Percentiles rank a stretch among this genome's conserved stretches.
These are phyloP conservation scores for Dolichomitus sp. DNA, from an alignment of 2,888 invertebrate species.

Conservation along the genomic window DNA sequence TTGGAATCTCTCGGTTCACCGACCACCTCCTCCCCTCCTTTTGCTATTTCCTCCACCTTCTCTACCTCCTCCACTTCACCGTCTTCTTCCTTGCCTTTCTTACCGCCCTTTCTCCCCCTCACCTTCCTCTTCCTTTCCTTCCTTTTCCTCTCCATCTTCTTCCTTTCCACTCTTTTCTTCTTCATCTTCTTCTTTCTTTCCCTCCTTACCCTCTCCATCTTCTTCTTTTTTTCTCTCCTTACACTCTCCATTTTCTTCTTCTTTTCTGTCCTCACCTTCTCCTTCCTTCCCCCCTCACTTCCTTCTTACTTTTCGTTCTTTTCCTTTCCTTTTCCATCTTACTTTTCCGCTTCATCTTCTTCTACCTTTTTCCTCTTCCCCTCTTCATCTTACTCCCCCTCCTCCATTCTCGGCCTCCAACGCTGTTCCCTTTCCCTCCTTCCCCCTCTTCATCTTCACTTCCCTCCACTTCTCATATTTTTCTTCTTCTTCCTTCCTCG, in stretches of 20 bases:
- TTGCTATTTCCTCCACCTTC: not conserved
- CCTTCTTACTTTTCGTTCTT: not conserved
- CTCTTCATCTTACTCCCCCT: not conserved
- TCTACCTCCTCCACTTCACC: not conserved
- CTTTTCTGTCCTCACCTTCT: not conserved
- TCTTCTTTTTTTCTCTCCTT: no score
- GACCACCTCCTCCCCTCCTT: constrained; percentile 11
- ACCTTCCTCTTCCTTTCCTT: no score
- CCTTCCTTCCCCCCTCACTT: not conserved
- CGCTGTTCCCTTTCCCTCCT: not conserved
- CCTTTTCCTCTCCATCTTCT: no score
- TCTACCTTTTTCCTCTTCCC: not conserved
- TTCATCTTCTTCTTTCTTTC: no score
- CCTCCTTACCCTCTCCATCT: no score
- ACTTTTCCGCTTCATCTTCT: no score
- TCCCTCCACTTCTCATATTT: no score
- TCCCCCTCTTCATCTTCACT: no score
- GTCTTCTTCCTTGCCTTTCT: not conserved
- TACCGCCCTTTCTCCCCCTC: not conserved
- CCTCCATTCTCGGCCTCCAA: not conserved
- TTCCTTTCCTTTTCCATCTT: not conserved
- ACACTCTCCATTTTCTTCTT: no score
- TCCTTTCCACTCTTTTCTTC: not conserved
- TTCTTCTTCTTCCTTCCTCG: constrained; percentile 2
- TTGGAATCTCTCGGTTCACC: constrained; percentile 52